A percentile compares a stretch with the other conserved stretches of the same genome.
These are phyloP conservation scores for Spatula versicolor DNA, from an alignment of 2,797 vertebrate genomes.

Conservation along the genomic window DNA sequence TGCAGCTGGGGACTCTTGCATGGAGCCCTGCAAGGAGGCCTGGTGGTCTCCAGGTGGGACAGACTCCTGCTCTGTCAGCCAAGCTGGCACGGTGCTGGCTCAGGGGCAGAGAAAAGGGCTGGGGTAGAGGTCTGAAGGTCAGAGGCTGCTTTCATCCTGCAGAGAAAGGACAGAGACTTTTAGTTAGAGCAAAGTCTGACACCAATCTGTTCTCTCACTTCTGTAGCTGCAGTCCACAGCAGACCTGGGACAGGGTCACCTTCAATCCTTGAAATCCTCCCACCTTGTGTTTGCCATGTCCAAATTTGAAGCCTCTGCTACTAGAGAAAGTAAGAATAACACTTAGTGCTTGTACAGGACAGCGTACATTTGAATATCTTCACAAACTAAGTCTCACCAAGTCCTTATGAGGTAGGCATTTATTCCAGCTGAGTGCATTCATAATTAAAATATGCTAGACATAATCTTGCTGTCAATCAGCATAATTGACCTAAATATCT, in stretches of 20 bases:
- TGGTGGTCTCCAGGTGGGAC: background rate
- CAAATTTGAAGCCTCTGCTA: background rate
- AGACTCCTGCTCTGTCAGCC: background rate
- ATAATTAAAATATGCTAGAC: background rate
- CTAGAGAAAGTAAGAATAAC: background rate
- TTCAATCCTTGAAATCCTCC: background rate
- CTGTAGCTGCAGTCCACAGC: background rate
- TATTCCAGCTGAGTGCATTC: slow-evolving; percentile 38
- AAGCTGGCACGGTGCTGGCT: background rate
- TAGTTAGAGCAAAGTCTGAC: background rate
- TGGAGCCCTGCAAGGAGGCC: background rate
- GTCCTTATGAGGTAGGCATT: slow-evolving; percentile 2
- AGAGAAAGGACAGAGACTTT: fast-evolving
- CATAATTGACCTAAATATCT: slow-evolving; percentile 12
- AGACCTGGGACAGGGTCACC: background rate
- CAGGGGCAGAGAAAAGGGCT: background rate
- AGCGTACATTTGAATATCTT: background rate
- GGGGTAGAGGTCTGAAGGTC: background rate
- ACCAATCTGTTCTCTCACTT: background rate
- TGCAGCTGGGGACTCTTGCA: background rate
- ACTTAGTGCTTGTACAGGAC: background rate
- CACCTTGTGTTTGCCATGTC: background rate
- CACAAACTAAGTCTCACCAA: background rate
- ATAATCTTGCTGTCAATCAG: slow-evolving; percentile 12
- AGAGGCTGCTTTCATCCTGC: background rate